Evolutionary conservation across 2,113 vertebrate species (phyloP).

Genomic region (Haemorhous mexicanus): DNA sequence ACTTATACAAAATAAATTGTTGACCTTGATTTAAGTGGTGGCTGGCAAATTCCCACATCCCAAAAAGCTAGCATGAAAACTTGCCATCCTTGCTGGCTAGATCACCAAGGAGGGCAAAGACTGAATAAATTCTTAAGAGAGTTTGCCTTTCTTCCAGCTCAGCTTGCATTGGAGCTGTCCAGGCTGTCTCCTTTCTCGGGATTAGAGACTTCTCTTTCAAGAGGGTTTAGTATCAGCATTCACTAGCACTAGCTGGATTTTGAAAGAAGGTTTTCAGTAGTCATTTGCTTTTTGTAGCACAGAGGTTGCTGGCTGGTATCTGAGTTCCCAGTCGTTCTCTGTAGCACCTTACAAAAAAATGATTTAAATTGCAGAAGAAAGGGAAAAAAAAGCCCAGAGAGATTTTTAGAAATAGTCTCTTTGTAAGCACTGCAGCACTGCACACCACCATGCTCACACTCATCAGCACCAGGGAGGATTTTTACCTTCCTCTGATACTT

Average conservation of each 20-base stretch:
- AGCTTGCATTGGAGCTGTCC: not conserved
- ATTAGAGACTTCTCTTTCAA: conserved; percentile 19
- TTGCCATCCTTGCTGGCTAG: not conserved
- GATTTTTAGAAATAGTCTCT: not conserved
- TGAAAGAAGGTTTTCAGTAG: not conserved
- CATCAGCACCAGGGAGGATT: not conserved
- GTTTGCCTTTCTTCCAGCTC: conserved; percentile 11
- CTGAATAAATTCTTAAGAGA: conserved; percentile 5
- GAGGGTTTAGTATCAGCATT: not conserved
- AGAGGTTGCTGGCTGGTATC: not conserved
- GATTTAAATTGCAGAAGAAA: not conserved
- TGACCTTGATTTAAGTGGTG: not conserved
- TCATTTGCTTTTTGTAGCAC: not conserved
- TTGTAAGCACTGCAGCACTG: not conserved
- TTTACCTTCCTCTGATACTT: conserved; percentile 94
- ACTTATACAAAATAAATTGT: not conserved
- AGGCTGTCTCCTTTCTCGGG: not conserved
- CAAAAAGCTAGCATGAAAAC: not conserved
- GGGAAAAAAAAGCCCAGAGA: not conserved
- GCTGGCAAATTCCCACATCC: not conserved
- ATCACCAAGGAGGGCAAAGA: not conserved
- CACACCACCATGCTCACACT: not conserved
- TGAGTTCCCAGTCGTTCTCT: not conserved
- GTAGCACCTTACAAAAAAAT: not conserved
- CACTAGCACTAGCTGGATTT: not conserved